phyloP scores from a whole-genome alignment of 2,113 vertebrate genomes.

The Tamias sibiricus region DNA sequence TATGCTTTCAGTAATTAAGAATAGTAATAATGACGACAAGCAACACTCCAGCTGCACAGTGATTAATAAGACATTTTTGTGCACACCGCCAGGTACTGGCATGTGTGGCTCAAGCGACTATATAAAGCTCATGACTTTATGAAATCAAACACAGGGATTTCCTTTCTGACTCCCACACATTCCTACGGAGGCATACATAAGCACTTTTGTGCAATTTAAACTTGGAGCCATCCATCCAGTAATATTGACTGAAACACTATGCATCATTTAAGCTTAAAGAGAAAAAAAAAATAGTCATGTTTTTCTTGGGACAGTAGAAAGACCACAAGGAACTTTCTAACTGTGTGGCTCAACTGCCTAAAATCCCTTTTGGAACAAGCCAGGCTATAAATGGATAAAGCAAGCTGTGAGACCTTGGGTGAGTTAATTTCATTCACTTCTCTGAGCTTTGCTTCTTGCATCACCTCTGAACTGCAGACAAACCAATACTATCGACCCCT shows the following conservation, averaged over 20 bases:
- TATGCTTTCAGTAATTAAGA: slow-evolving; percentile 49
- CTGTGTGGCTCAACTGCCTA: slow-evolving; percentile 56
- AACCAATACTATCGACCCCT: not conserved
- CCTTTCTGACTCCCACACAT: slow-evolving; percentile 55
- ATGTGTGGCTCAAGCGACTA: not conserved
- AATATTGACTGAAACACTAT: slow-evolving; percentile 60
- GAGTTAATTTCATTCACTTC: not conserved
- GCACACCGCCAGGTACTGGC: not conserved
- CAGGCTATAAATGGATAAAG: slow-evolving; percentile 43
- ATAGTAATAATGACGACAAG: slow-evolving; percentile 35
- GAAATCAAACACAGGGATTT: slow-evolving; percentile 67
- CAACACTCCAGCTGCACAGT: slow-evolving; percentile 26
- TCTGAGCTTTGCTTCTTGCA: not conserved
- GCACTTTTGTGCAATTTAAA: slow-evolving; percentile 67
- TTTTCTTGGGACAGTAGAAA: slow-evolving; percentile 67
- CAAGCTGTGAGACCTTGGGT: slow-evolving; percentile 41
- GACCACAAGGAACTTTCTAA: slow-evolving; percentile 66
- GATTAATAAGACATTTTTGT: not conserved
- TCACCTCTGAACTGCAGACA: not conserved
- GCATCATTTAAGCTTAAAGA: slow-evolving; percentile 69
- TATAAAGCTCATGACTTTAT: slow-evolving; percentile 57
- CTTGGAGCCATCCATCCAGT: slow-evolving; percentile 43
- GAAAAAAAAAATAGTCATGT: slow-evolving; percentile 39
- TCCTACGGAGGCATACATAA: slow-evolving; percentile 42
- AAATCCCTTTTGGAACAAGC: slow-evolving; percentile 51